Conservation (phyloP, 2,888 invertebrate genomes). For the Chydorus sphaericus region DNA sequence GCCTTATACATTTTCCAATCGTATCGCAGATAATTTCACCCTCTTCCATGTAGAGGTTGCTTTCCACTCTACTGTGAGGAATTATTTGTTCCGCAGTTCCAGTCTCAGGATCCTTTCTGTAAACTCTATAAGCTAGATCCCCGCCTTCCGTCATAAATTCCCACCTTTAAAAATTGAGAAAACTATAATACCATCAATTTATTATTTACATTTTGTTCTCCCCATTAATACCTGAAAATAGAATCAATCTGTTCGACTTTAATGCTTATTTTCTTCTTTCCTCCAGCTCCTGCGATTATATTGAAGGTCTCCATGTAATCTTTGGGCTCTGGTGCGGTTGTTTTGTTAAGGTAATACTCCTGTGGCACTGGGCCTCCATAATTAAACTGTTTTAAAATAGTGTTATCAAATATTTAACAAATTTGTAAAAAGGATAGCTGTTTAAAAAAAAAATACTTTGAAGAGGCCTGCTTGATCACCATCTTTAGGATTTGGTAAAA, state of each 20-base stretch:
- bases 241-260: constrained; percentile 51
- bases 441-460: constrained; percentile 38
- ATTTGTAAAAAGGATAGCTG: not conserved
- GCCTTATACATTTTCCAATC: constrained; percentile 8
- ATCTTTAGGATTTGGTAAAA: constrained; percentile 46
- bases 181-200: not conserved
- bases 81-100: constrained; percentile 34
- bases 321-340: not conserved
- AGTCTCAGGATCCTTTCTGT: constrained; percentile 31
- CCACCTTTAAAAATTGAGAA: constrained; percentile 45
- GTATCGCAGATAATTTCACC: constrained; percentile 3
- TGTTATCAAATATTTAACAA: not conserved
- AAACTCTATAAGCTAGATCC: constrained; percentile 74
- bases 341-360: not conserved
- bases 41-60: not conserved
- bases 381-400: not conserved
- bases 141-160: constrained; percentile 72
- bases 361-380: constrained; percentile 2
- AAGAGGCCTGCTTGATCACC: constrained; percentile 59
- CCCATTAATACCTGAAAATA: constrained; percentile 45
- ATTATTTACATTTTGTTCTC: not conserved
- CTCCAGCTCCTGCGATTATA: not conserved
- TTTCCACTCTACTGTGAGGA: not conserved
- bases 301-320: not conserved
- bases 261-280: constrained; percentile 40